phyloP scores from a whole-genome alignment of 2,797 vertebrate species.

The Megalops cyprinoides region DNA sequence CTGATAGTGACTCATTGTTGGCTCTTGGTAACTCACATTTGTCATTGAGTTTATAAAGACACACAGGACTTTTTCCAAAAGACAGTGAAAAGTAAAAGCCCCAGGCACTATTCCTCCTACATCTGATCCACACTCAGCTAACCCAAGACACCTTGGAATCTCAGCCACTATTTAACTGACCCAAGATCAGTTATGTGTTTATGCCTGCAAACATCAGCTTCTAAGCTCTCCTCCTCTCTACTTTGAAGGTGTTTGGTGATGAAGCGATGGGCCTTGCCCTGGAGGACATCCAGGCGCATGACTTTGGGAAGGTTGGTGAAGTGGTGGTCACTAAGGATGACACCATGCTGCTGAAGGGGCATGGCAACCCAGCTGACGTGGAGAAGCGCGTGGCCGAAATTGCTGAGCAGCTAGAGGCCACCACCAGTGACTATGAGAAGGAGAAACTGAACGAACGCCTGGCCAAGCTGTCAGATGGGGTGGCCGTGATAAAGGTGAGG shows the following conservation, averaged over 20 bases:
- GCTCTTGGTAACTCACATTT: too few species aligned
- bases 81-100: too few species aligned
- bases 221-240: too few species aligned
- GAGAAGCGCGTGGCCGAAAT: constrained; percentile 91
- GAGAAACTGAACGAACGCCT: constrained; percentile 94
- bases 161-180: too few species aligned
- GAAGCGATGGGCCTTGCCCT: constrained; percentile 84
- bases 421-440: constrained; percentile 95
- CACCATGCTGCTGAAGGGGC: constrained; percentile 91
- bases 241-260: constrained; percentile 91
- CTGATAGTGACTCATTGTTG: too few species aligned
- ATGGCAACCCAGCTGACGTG: constrained; percentile 81
- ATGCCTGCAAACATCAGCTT: too few species aligned
- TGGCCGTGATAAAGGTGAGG: constrained; percentile 94
- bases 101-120: too few species aligned
- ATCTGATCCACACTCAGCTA: too few species aligned
- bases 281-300: constrained; percentile 93
- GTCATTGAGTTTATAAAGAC: too few species aligned
- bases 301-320: constrained; percentile 92
- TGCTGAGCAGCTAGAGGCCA: constrained; percentile 84
- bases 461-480: constrained; percentile 96
- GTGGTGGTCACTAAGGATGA: constrained; percentile 98
- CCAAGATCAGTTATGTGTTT: too few species aligned
- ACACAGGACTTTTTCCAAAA: too few species aligned
- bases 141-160: too few species aligned